Conservation (phyloP, 2,113 vertebrate species). For the Asarcornis scutulata region DNA sequence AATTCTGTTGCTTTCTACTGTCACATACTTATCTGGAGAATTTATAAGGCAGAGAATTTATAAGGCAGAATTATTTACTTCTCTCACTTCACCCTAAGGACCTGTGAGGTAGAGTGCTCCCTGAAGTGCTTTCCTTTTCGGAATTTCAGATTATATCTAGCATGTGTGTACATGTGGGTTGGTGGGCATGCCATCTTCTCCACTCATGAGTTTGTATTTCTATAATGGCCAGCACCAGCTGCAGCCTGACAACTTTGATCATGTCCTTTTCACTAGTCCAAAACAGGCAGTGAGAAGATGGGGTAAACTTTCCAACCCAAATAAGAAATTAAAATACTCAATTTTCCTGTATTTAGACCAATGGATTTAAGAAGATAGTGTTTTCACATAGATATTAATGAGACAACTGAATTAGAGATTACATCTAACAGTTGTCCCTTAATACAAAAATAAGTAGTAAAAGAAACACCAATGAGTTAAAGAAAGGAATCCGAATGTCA, state of each 20-base stretch:
- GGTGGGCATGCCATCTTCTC: neutral
- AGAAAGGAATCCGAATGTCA: neutral
- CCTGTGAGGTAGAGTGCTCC: neutral
- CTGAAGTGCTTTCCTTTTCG: neutral
- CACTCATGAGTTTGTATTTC: neutral
- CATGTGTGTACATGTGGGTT: too few species aligned
- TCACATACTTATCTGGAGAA: neutral
- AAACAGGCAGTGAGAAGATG: neutral
- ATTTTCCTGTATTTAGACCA: neutral
- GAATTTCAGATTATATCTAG: fast-evolving
- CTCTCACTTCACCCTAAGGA: fast-evolving
- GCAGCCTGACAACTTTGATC: neutral
- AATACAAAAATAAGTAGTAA: neutral
- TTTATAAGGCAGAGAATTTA: neutral
- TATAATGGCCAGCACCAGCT: neutral
- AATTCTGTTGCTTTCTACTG: neutral
- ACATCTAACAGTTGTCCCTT: neutral
- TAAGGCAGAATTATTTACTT: neutral
- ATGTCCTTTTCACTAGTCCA: neutral
- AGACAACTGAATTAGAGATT: neutral
- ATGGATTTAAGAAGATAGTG: neutral
- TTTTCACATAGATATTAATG: neutral
- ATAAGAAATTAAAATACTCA: neutral
- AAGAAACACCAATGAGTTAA: neutral
- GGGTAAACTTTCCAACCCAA: neutral